A percentile compares a stretch with the other conserved stretches of the same genome.
phyloP scores from a whole-genome alignment of 2,888 invertebrate genomes.

The Criorhina ranunculi region DNA sequence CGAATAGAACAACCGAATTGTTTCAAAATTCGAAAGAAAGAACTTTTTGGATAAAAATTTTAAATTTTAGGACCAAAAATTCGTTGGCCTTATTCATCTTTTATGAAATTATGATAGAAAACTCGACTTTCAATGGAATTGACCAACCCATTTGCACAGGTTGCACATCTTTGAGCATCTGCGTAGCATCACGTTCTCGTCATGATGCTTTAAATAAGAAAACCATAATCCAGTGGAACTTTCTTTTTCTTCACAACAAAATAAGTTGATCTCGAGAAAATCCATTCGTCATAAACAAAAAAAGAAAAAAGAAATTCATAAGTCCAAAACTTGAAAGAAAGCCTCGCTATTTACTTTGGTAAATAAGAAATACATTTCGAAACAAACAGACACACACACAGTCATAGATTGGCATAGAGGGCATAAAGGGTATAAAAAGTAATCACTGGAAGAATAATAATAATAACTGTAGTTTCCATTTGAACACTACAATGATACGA shows the following conservation, averaged over 20 bases:
- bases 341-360: slow-evolving; percentile 28
- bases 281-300: slow-evolving; percentile 51
- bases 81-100: too few species aligned
- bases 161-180: slow-evolving; percentile 73
- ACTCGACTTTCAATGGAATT: neutral
- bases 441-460: slow-evolving; percentile 57
- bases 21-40: too few species aligned
- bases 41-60: too few species aligned
- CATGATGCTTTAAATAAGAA: slow-evolving; percentile 73
- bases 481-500: slow-evolving; percentile 29
- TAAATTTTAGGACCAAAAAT: too few species aligned
- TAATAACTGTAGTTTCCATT: slow-evolving; percentile 52
- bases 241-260: slow-evolving; percentile 46
- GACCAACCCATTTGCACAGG: slow-evolving; percentile 68
- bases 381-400: slow-evolving; percentile 1
- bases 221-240: slow-evolving; percentile 60
- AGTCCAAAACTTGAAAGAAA: slow-evolving; percentile 35
- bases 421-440: slow-evolving; percentile 38
- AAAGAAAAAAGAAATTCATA: slow-evolving; percentile 11
- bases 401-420: neutral
- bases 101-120: neutral
- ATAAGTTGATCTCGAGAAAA: slow-evolving; percentile 29
- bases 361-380: slow-evolving; percentile 17
- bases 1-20: too few species aligned
- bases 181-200: slow-evolving; percentile 67